Conservation (phyloP, 2,113 vertebrate genomes). For the Tiliqua scincoides region DNA sequence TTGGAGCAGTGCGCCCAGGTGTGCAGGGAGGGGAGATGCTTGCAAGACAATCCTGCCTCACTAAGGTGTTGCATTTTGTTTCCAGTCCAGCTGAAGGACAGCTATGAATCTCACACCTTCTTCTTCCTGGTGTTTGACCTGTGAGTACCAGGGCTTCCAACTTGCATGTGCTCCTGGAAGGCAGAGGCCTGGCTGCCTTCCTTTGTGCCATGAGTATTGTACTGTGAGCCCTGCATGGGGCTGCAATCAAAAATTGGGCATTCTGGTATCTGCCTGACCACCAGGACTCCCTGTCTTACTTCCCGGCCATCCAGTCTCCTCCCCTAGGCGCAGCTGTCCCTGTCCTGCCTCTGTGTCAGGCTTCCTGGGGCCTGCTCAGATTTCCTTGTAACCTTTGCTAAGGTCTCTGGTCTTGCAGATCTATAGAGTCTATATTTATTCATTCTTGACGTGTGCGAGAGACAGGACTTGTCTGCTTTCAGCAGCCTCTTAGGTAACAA, state of each 20-base stretch:
- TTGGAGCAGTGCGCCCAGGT: background rate
- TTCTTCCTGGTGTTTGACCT: slow-evolving; percentile 98
- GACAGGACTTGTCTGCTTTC: background rate
- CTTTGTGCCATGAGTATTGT: too few species aligned
- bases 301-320: too few species aligned
- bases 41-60: background rate
- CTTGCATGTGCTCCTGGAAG: background rate
- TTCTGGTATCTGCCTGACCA: too few species aligned
- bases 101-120: slow-evolving; percentile 92
- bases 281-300: background rate
- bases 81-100: slow-evolving; percentile 97
- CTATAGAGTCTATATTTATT: slow-evolving; percentile 39
- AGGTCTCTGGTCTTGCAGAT: slow-evolving; percentile 7
- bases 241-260: background rate
- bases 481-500: background rate
- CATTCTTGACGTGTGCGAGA: background rate
- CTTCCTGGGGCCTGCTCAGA: slow-evolving; percentile 50
- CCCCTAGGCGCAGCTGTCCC: slow-evolving; percentile 22
- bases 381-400: slow-evolving; percentile 73
- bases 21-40: background rate
- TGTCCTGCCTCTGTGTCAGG: background rate
- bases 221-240: background rate
- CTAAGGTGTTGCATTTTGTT: slow-evolving; percentile 50
- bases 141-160: slow-evolving; percentile 80
- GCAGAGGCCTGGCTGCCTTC: too few species aligned